Base-by-base conservation (phyloP, 64 coral and sea anemone species). In the Porites lutea region DNA sequence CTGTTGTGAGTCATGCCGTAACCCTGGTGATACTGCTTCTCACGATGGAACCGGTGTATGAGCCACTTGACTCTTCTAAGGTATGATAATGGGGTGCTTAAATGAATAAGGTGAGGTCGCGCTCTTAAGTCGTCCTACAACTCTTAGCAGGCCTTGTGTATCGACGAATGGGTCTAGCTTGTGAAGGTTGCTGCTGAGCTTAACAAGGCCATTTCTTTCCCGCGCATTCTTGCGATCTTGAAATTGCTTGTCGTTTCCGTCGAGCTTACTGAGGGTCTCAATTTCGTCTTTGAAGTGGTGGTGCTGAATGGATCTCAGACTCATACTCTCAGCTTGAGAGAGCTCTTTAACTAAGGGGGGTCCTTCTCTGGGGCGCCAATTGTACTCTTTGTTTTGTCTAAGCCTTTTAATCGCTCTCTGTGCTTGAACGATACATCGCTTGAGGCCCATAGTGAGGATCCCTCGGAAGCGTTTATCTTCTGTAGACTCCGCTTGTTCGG, bases 401-500 rank as follows among this genome's bases (percentile, higher is more conserved):
- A 44, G 22, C 14, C 60, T 79, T 80, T 93, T 90, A 47, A 93
- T 93, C 71, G 84, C 92, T 45, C 87, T 83, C 78, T 96, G 95
- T 47, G 93, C 81, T 3, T 14, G 52, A 2, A 93, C 79, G 19
- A 93, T 80, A 13, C 74, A 43, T 50, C 9, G 20, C 20, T 84
- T 86, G 48, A 96, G 90, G n/a, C 90, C n/a, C n/a, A n/a, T 75
- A 9, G 65, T 79, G 6, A 70, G 74, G 27, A 37, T 37, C 27
- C 1, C 58, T 88, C 70, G 15, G 47, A 37, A 20, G 12, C 74
- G 51, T 54, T 75, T 66, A 3, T 48, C 53, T 71, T 67, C 27
- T 37, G 27, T 37, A 37, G 27, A 37, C 27, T 37, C 27, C 27
- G 1, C 27, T 37, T 37, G 27, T 37, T 37, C 27, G 27, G 27